Evolutionary conservation across 2,113 vertebrate genomes (phyloP).

Genomic region (Aspidoscelis tigris): DNA sequence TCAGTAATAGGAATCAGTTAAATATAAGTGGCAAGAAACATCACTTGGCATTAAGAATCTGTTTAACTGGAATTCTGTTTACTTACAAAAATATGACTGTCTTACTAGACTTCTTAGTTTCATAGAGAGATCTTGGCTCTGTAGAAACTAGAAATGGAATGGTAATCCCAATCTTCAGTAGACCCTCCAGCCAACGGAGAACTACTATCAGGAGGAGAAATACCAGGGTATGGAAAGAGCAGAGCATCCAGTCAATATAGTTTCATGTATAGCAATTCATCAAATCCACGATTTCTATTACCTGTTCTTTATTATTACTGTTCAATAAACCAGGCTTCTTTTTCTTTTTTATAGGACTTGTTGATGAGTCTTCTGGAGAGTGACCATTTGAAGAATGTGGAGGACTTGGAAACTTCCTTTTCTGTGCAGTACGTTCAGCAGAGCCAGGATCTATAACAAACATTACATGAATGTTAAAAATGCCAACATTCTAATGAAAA

Average conservation of each 20-base stretch:
- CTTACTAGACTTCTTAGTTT: background rate
- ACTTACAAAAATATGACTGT: conserved; percentile 2
- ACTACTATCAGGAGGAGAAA: background rate
- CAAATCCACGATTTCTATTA: conserved; percentile 69
- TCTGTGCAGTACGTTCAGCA: conserved; percentile 87
- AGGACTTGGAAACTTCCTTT: conserved; percentile 93
- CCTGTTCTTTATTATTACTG: conserved; percentile 94
- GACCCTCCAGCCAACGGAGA: background rate
- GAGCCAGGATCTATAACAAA: conserved; percentile 87
- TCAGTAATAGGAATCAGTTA: too few species aligned
- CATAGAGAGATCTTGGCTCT: background rate
- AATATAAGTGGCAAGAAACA: background rate
- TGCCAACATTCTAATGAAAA: background rate
- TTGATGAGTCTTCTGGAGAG: conserved; percentile 91
- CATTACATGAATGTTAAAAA: conserved; percentile 28
- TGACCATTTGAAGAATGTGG: conserved; percentile 97
- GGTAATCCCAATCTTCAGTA: conserved; percentile 1
- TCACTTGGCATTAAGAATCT: background rate
- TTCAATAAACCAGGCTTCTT: conserved; percentile 95
- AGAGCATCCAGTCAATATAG: background rate
- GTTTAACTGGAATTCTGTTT: background rate
- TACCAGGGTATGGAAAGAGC: background rate
- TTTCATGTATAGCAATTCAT: background rate
- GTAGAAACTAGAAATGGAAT: background rate
- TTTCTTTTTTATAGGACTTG: conserved; percentile 97